Evolutionary conservation across 2,797 vertebrate genomes (phyloP), one percentile per base, ranked within the genome.

Genomic region (Cheirogaleus major): DNA sequence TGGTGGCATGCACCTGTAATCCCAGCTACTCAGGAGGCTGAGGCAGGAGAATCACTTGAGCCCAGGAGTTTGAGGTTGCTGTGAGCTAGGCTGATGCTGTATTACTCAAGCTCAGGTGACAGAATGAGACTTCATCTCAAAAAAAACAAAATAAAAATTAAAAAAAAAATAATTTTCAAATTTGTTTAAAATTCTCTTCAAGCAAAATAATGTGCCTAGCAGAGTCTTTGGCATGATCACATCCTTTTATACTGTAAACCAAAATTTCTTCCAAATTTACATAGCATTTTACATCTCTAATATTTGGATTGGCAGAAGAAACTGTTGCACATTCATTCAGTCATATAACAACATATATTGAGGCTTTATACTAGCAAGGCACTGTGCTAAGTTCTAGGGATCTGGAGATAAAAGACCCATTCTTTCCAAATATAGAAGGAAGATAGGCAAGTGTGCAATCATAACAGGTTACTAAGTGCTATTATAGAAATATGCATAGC

Each of bases 171-270:
- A 91, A 95, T 81, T 57, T 69, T n/a, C 27, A 96, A 70, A 50
- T 88, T 93, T 91, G 25, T 17, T 79, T 86, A 57, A 92, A 91
- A 57, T 45, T 94, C 57, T 84, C 14, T 96, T 55, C 23, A 86
- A 93, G 27, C 13, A 82, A 95, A 92, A 87, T 69, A 81, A 63
- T 79, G 13, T 65, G 10, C 32, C 65, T 23, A 67, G 32, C 14
- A 69, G 57, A 87, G 18, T 78, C 12, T 95, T 94, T 38, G 27
- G 41, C 52, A 80, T 6, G 4, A 91, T 76, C 35, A 65, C 15
- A 88, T 87, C 13, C 30, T 96, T 95, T 93, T 52, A 52, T 55
- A 82, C 10, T 67, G 70, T 93, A 94, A 89, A 67, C 7, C 17
- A 73, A 86, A 95, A 89, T 32, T 69, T 86, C 38, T 38, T 80